Evolutionary conservation across 2,888 invertebrate species (phyloP), one percentile per base, ranked within the genome.

Genomic region (Heterodera filipjevi): DNA sequence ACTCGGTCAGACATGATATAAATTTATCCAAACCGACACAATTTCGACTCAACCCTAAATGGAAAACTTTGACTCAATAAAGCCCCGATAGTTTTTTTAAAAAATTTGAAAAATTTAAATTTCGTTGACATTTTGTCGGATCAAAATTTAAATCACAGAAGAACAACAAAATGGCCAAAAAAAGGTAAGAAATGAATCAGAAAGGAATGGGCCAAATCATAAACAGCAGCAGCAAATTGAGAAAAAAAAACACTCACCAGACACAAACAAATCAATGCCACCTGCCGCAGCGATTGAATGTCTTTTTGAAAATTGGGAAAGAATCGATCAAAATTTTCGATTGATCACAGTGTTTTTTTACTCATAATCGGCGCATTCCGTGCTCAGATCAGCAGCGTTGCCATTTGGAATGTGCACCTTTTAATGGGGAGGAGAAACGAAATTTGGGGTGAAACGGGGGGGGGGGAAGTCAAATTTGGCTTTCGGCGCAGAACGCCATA

Each of bases 181-280:
- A 53, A n/a, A n/a, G n/a, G n/a, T n/a, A n/a, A n/a, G n/a, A n/a
- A n/a, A n/a, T n/a, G n/a, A n/a, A n/a, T n/a, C n/a, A n/a, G n/a
- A n/a, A n/a, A n/a, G n/a, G n/a, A n/a, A n/a, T 22, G 6, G n/a
- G 22, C 16, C 22, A 3, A 53, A 53, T n/a, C n/a, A n/a, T n/a
- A n/a, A n/a, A n/a, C n/a, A n/a, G n/a, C n/a, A n/a, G n/a, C n/a
- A n/a, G n/a, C n/a, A n/a, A n/a, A n/a, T n/a, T n/a, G n/a, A n/a
- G n/a, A n/a, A n/a, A n/a, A n/a, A n/a, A 14, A 5, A 22, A 19
- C 66, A 75, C 74, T 19, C 35, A 93, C 95, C 96, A 90, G 97
- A 98, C 84, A 99, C 92, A 90, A 99, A 99, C 12, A 99, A 92
- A 86, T 96, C 94, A 83, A 99, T 93, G 75, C 98, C 98, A 72